phyloP scores from a whole-genome alignment of 1,140 invertebrate genomes.

The Chironomus tepperi region DNA sequence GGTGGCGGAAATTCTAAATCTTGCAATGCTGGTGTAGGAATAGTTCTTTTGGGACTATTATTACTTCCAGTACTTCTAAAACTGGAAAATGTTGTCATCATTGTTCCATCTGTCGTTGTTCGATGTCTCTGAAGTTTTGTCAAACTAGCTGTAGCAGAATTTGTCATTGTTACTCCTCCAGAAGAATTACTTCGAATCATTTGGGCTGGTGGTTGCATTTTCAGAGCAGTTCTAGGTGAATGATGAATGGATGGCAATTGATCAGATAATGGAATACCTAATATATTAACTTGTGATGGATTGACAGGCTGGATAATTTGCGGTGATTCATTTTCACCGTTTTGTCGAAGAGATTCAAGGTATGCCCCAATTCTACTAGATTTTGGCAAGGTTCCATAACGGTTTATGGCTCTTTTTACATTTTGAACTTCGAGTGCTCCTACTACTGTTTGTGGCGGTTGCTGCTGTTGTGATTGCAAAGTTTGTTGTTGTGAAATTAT shows the following conservation, averaged over 20 bases:
- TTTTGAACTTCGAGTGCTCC: slow-evolving; percentile 93
- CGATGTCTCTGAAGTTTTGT: slow-evolving; percentile 44
- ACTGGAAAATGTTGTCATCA: slow-evolving; percentile 43
- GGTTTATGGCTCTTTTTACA: slow-evolving; percentile 89
- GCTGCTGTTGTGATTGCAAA: slow-evolving; percentile 11
- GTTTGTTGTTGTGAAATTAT: background rate
- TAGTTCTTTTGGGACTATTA: slow-evolving; percentile 47
- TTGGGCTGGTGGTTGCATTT: slow-evolving; percentile 51
- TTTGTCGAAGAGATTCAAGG: slow-evolving; percentile 80
- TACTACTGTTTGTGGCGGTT: slow-evolving; percentile 45
- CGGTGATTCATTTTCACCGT: slow-evolving; percentile 42
- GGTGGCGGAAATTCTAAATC: slow-evolving; percentile 80
- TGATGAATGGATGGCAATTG: background rate
- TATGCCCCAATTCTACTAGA: slow-evolving; percentile 91
- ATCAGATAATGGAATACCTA: background rate
- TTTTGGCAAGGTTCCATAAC: slow-evolving; percentile 95
- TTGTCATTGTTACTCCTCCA: slow-evolving; percentile 58
- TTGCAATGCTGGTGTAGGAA: slow-evolving; percentile 49
- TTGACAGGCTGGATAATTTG: slow-evolving; percentile 27
- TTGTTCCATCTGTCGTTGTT: slow-evolving; percentile 40
- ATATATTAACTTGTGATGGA: background rate
- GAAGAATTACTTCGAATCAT: slow-evolving; percentile 80
- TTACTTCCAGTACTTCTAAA: slow-evolving; percentile 36
- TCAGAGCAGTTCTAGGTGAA: slow-evolving; percentile 49
- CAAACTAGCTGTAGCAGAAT: slow-evolving; percentile 43